These are phyloP conservation scores for Balearica regulorum DNA, from an alignment of 2,797 vertebrate species.

Conservation along the genomic window DNA sequence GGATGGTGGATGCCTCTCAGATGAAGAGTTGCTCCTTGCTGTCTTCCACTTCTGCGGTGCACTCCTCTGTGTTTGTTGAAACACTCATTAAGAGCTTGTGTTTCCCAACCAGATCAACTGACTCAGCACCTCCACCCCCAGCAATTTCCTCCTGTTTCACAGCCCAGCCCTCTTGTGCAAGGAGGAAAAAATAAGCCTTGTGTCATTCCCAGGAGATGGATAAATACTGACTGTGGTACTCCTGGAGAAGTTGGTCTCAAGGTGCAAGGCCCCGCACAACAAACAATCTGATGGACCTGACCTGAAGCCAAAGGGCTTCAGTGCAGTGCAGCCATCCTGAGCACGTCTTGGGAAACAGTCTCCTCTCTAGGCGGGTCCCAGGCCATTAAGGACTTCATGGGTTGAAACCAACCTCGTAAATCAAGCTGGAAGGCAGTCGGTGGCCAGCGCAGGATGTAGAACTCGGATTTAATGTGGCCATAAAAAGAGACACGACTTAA, in stretches of 20 bases:
- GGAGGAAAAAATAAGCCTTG: background rate
- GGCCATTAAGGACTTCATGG: background rate
- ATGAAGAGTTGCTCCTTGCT: background rate
- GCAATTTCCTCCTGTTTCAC: background rate
- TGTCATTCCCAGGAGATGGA: background rate
- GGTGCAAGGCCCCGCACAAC: background rate
- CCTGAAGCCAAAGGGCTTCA: background rate
- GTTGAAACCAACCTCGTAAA: conserved; percentile 3
- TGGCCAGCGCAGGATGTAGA: background rate
- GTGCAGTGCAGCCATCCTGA: fast-evolving
- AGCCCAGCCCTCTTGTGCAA: conserved; percentile 14
- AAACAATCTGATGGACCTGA: background rate
- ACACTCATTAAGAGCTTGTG: background rate
- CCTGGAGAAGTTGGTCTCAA: background rate
- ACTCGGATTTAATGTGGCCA: background rate
- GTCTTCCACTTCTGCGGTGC: background rate
- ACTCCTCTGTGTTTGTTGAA: background rate
- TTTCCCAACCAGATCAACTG: conserved; percentile 16
- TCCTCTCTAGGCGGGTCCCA: background rate
- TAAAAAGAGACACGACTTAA: conserved; percentile 22
- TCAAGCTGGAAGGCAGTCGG: background rate
- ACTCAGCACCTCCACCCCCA: background rate
- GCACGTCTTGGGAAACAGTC: background rate
- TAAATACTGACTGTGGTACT: background rate
- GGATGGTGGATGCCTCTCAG: background rate